Evolutionary conservation across 1,140 invertebrate genomes (phyloP).

Genomic region (Probaryconus sp.): DNA sequence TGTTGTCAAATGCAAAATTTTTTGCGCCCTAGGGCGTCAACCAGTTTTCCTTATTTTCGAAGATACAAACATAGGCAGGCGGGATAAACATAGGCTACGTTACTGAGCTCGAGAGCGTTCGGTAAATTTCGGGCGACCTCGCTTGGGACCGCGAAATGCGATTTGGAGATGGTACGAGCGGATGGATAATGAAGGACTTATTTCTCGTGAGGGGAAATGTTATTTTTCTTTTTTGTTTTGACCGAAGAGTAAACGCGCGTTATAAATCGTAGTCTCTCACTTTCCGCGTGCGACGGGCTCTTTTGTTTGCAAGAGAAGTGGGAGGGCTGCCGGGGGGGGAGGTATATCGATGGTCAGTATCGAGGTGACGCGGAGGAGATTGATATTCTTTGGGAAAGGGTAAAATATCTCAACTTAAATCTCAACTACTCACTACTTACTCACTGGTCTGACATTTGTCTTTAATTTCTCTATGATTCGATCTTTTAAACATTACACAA

Average conservation of each 20-base stretch:
- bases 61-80: neutral
- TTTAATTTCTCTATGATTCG: too few relatives aligned
- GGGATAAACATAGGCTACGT: too few relatives aligned
- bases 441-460: too few relatives aligned
- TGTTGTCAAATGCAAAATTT: too few relatives aligned
- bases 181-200: conserved; percentile 55
- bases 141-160: conserved; percentile 57
- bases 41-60: too few relatives aligned
- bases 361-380: conserved; percentile 50
- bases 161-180: conserved; percentile 56
- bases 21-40: too few relatives aligned
- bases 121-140: conserved; percentile 41
- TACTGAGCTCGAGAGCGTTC: conserved; percentile 20
- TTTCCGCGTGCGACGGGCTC: conserved; percentile 35
- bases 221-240: conserved; percentile 42
- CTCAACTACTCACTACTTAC: neutral
- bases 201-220: too few relatives aligned
- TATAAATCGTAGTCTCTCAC: conserved; percentile 41
- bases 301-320: conserved; percentile 54
- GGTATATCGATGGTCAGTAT: conserved; percentile 32
- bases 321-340: too few relatives aligned
- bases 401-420: too few relatives aligned
- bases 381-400: conserved; percentile 32
- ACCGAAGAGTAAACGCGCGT: conserved; percentile 39
- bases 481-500: too few relatives aligned